Conservation (phyloP, 2,888 invertebrate genomes). For the Dynastes hyllus region DNA sequence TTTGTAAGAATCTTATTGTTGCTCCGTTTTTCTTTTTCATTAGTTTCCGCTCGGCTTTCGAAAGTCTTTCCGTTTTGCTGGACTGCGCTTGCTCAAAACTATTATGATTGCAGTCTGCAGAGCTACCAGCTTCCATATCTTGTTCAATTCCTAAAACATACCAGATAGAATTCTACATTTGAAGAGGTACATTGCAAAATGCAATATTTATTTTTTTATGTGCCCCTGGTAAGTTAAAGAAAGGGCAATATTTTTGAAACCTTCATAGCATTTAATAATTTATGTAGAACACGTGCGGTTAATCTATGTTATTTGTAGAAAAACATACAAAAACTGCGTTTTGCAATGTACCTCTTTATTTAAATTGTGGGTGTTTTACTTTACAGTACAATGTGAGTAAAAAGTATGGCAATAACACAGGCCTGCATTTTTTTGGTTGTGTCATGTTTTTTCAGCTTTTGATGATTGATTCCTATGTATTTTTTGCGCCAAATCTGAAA, state of each 20-base stretch:
- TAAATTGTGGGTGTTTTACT: too few species aligned
- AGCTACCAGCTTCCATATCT: slow-evolving; percentile 61
- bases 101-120: slow-evolving; percentile 60
- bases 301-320: not conserved
- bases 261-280: too few species aligned
- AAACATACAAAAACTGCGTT: too few species aligned
- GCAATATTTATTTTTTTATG: not conserved
- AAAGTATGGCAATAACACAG: too few species aligned
- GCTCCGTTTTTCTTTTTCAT: slow-evolving; percentile 60
- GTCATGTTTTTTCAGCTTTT: too few species aligned
- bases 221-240: not conserved
- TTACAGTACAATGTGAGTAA: too few species aligned
- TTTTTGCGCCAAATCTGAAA: too few species aligned
- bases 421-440: too few species aligned
- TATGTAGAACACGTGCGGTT: not conserved
- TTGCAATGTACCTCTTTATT: too few species aligned
- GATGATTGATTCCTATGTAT: too few species aligned
- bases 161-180: not conserved
- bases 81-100: slow-evolving; percentile 64
- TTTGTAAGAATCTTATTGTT: slow-evolving; percentile 55
- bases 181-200: too few species aligned
- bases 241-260: not conserved
- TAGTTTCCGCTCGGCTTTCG: slow-evolving; percentile 65
- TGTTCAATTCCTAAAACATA: slow-evolving; percentile 62
- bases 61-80: slow-evolving; percentile 62